Evolutionary conservation across 2,888 invertebrate species (phyloP).

Genomic region (Lottia scabra): DNA sequence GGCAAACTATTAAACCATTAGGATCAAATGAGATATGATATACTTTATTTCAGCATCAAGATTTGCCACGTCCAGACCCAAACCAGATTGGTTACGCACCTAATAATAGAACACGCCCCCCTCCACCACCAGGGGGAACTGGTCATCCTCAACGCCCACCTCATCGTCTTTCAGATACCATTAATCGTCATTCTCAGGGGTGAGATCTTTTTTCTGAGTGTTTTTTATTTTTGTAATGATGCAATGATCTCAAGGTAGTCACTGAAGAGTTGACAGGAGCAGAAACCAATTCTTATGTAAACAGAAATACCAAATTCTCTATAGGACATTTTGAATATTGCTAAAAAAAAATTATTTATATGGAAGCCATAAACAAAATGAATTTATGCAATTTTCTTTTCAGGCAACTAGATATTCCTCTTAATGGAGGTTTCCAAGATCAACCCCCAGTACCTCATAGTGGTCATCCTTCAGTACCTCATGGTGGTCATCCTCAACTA

Average conservation of each 20-base stretch:
- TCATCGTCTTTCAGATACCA: slow-evolving; percentile 75
- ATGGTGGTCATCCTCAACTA: too few relatives aligned
- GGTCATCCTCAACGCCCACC: slow-evolving; percentile 63
- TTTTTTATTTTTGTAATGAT: slow-evolving; percentile 64
- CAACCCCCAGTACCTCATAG: neutral
- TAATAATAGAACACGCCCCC: slow-evolving; percentile 18
- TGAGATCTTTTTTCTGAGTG: slow-evolving; percentile 30
- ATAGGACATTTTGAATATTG: neutral
- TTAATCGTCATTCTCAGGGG: slow-evolving; percentile 46
- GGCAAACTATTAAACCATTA: too few relatives aligned
- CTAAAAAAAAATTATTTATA: neutral
- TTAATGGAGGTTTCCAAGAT: slow-evolving; percentile 23
- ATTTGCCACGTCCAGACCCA: slow-evolving; percentile 17
- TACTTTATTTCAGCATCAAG: slow-evolving; percentile 11
- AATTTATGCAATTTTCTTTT: too few relatives aligned
- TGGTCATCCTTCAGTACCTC: too few relatives aligned
- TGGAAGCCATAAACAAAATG: too few relatives aligned
- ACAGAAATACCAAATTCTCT: neutral
- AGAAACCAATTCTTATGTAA: too few relatives aligned
- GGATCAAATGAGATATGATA: too few relatives aligned
- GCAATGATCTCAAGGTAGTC: too few relatives aligned
- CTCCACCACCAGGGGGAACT: slow-evolving; percentile 20
- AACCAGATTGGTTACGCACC: slow-evolving; percentile 16
- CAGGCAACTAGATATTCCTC: slow-evolving; percentile 32
- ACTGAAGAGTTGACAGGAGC: too few relatives aligned